Evolutionary conservation across 2,888 invertebrate genomes (phyloP).

Genomic region (Plusia festucae): DNA sequence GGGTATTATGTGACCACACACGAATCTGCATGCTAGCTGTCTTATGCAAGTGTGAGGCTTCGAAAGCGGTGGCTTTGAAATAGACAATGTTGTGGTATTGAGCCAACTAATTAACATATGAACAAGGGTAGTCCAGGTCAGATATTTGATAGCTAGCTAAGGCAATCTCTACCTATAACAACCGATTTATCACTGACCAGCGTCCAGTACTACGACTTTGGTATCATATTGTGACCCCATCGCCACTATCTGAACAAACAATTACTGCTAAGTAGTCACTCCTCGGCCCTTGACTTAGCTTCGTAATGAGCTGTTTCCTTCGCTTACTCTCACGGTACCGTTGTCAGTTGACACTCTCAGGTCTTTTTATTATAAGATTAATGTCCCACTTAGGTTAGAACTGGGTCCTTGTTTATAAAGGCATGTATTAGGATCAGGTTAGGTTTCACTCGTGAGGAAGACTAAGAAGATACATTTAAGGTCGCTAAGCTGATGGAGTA

Average conservation of each 20-base stretch:
- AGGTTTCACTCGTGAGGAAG: background rate
- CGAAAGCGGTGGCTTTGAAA: too few species aligned
- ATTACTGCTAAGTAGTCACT: conserved; percentile 44
- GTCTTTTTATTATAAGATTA: conserved; percentile 43
- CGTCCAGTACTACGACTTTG: conserved; percentile 13
- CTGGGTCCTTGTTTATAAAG: background rate
- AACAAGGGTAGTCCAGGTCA: too few species aligned
- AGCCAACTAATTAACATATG: too few species aligned
- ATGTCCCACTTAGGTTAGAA: background rate
- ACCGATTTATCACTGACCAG: background rate
- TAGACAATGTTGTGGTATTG: too few species aligned
- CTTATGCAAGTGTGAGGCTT: too few species aligned
- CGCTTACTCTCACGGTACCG: conserved; percentile 35
- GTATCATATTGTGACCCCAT: conserved; percentile 38
- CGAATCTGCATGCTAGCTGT: too few species aligned
- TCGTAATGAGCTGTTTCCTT: conserved; percentile 44
- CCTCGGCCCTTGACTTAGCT: conserved; percentile 48
- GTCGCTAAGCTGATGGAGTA: background rate
- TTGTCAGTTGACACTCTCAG: conserved; percentile 39
- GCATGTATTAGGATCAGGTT: background rate
- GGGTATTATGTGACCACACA: conserved; percentile 15
- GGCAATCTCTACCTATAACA: too few species aligned
- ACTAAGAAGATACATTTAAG: background rate
- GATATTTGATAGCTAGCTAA: too few species aligned
- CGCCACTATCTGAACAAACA: conserved; percentile 39